Base-by-base conservation (phyloP, 92 coral and sea anemone species). In the Phenganax marumi region DNA sequence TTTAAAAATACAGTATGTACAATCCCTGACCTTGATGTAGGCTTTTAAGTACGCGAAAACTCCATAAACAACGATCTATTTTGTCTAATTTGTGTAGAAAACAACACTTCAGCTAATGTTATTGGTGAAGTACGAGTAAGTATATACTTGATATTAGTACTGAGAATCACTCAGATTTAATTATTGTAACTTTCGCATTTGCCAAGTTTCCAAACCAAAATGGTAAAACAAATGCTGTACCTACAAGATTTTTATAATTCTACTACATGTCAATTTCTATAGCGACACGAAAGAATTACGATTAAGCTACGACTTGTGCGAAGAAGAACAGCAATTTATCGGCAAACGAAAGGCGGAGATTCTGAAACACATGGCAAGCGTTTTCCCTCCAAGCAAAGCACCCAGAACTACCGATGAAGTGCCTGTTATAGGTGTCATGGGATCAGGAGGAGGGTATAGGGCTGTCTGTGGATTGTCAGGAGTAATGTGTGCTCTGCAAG, bases 371-470 rank as follows among this genome's bases (percentile, higher is more conserved):
- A 89, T 93, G 89, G 79, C 75, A 58, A 79, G 74, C 46, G n/a
- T 88, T 70, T 86, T 91, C 6, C 48, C 4, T 17, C 89, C 86
- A 12, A 90, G 88, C 46, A 74, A 85, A 33, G 92, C 83, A 58
- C 97, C 97, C 12, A 70, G 76, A 22, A 69, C 68, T 22, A 21
- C 88, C 7, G 75, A 91, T n/a, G 95, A 93, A 91, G 88, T 88
- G 12, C 91, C 91, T 24, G 80, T 75, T 6, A 85, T 88, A 52
- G 91, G 85, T 16, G 84, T 88, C 19, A 87, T 88, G 85, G 91
- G 91, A 47, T 88, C 91, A 43, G 91, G 91, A 24, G 91, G 91
- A 50, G 91, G 91, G 53, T 88, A 79, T 77, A 63, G 91, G 81
- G 91, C 91, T 52, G 77, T 71, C 13, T 79, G 88, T n/a, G 91